Evolutionary conservation across 2,797 vertebrate species (phyloP), one percentile per base, ranked within the genome.

Genomic region (Serranus cabrilla): DNA sequence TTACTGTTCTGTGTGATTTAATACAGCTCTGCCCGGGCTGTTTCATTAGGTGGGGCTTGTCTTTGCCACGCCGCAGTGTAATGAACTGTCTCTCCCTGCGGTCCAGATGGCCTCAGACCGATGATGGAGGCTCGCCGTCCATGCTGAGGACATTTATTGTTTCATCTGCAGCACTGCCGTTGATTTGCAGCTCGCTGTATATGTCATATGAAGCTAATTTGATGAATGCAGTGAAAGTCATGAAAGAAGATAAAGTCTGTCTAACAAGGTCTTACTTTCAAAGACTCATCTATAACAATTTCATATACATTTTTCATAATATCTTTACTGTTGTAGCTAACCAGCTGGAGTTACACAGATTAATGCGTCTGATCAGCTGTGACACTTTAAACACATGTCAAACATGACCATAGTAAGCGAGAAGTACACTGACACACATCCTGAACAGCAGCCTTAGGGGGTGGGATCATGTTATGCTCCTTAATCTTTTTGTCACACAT

Each of bases 31-130:
- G 81, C 49, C 73, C 10, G 34, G 67, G 58, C 87, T 56, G 80
- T 91, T 93, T 94, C 89, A 93, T 94, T 89, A 92, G 91, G 80
- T 78, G 70, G 67, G 81, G 79, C 89, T 90, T 89, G 85, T 90
- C 90, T 84, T 54, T 70, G 74, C 84, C 45, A 31, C 47, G 46
- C 83, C 57, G 86, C 72, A 16, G 80, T 46, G 80, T 92, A 91
- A 94, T 92, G 87, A 93, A 91, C 82, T 86, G 87, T 77, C 83
- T 78, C 62, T 83, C 66, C 62, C 88, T 46, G 64, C 9, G 2
- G 66, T 86, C 89, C 94, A 94, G 94, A 95, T 94, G 93, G 91
- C 88, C 87, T 77, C 80, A 74, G 84, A 85, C 83, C 79, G 69
- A 76, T 71, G 73, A 85, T 74, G 81, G 76, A 74, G 84, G 47